Evolutionary conservation across 2,113 vertebrate genomes (phyloP).

Genomic region (Rhinopithecus roxellana): DNA sequence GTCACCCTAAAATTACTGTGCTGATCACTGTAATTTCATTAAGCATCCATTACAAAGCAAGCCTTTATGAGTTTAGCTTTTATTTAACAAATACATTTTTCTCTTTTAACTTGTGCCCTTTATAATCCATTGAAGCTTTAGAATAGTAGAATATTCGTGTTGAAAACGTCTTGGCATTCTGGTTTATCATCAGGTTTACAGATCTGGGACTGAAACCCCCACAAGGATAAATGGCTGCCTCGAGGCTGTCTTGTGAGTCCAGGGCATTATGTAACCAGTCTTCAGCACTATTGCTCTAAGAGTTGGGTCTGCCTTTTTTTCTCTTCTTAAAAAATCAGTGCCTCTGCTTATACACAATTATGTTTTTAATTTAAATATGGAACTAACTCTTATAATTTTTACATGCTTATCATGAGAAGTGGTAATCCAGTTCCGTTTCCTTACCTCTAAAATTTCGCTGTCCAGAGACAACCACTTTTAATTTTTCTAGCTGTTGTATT

Average conservation of each 20-base stretch:
- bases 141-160: background rate
- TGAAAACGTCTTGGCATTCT: background rate
- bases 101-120: constrained; percentile 35
- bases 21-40: constrained; percentile 64
- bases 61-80: constrained; percentile 54
- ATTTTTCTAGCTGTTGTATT: background rate
- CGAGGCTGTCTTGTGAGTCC: background rate
- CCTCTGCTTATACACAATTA: background rate
- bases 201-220: background rate
- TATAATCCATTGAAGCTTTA: background rate
- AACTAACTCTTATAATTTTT: background rate
- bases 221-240: background rate
- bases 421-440: background rate
- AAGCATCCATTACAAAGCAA: constrained; percentile 61
- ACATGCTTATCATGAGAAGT: background rate
- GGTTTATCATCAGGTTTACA: constrained; percentile 6
- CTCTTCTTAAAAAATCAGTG: background rate
- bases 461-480: background rate
- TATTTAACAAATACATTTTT: constrained; percentile 62
- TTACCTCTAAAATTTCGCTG: background rate
- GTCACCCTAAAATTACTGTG: constrained; percentile 45
- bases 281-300: background rate
- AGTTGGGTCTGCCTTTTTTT: background rate
- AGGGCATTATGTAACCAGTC: background rate
- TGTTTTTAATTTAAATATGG: background rate